phyloP scores from a whole-genome alignment of 2,797 vertebrate species.

The Sebastes hopkinsi region DNA sequence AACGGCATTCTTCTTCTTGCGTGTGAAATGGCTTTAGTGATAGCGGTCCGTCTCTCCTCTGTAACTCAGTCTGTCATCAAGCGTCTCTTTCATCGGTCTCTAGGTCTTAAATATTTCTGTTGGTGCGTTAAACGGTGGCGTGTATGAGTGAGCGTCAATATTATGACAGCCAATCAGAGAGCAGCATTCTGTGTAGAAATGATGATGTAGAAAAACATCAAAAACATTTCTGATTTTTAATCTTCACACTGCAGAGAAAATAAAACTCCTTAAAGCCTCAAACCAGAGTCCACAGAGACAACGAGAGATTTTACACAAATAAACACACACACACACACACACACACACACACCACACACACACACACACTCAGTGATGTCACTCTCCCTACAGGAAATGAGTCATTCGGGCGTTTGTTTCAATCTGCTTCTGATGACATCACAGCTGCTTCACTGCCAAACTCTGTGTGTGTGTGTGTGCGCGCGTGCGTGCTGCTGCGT shows the following conservation, averaged over 20 bases:
- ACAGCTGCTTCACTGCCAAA: conserved; percentile 18
- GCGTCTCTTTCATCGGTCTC: background rate
- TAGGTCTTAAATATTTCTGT: background rate
- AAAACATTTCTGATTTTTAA: background rate
- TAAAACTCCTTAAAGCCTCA: background rate
- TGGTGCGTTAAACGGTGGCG: background rate
- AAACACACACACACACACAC: background rate
- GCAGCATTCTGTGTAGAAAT: background rate
- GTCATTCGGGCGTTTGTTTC: conserved; percentile 44
- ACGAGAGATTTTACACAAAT: background rate
- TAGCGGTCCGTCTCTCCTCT: no score
- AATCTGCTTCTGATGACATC: conserved; percentile 39
- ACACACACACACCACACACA: background rate
- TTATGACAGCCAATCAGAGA: background rate
- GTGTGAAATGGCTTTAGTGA: no score
- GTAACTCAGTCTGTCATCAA: background rate
- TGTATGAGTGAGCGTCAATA: background rate
- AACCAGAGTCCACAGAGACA: background rate
- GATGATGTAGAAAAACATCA: background rate
- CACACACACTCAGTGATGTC: conserved; percentile 36
- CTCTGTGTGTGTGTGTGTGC: conserved; percentile 6
- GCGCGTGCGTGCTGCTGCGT: no score
- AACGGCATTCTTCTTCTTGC: no score
- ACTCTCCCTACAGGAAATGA: conserved; percentile 43
- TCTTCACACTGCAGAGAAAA: background rate